Base-by-base conservation (phyloP, 2,797 vertebrate genomes). In the Diplodus puntazzo region DNA sequence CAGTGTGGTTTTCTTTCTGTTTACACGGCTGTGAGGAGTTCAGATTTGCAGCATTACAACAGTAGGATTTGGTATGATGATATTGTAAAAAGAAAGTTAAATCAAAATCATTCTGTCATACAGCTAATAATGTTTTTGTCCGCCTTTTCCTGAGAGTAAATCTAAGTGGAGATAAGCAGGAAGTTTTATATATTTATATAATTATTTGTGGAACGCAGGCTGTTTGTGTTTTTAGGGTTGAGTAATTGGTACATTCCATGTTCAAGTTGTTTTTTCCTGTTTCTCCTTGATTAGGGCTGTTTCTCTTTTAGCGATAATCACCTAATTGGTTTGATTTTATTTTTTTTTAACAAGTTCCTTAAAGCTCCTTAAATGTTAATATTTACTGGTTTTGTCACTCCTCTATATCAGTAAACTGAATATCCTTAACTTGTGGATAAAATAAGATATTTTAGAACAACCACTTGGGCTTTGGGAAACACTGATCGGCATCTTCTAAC, bases 191-290 rank as follows among this genome's bases (percentile, higher is more conserved):
- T 34, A 34, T 34, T 30, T 34, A 34, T 9, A 34, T 34, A 6
- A 8, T 34, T 34, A 8, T 9, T 77, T 42, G 30, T 3, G 55
- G 54, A 11, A 1, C 3, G 48, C 34, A 27, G 17, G 23, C 23
- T 43, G 54, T 59, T 74, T 66, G 34, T 53, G 49, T 75, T 69
- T 53, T 49, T 39, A 57, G 48, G 53, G 58, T 57, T 59, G 42
- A 80, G 39, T 63, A 39, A 27, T 50, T 50, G 42, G 50, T 46
- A 48, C 23, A 58, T 25, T 76, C 42, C 57, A 39, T 65, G 43
- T 65, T 50, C 23, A 49, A 61, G 39, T 30, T 74, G 14, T 50
- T 48, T 64, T 11, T 69, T 48, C 2, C 10, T 68, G 8, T 58
- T 34, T 65, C 39, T 58, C 34, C 30, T 48, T 49, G 39, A 34